phyloP scores from a whole-genome alignment of 2,888 invertebrate species.

The Diarsia brunnea region DNA sequence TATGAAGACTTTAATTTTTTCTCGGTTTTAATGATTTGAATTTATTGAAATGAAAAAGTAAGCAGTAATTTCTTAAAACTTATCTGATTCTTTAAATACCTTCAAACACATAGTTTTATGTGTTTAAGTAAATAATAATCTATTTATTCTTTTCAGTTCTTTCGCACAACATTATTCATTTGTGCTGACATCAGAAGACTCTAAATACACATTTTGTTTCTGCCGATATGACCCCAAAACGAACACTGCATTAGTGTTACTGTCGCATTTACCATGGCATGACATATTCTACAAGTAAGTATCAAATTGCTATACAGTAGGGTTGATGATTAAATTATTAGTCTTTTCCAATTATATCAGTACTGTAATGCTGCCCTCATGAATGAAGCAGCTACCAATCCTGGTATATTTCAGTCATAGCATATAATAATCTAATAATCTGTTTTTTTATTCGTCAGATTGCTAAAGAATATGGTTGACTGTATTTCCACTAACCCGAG shows the following conservation, averaged over 20 bases:
- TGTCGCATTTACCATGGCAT: constrained; percentile 98
- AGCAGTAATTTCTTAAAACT: neutral
- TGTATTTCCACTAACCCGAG: neutral
- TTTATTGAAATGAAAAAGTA: neutral
- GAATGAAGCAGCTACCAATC: constrained; percentile 7
- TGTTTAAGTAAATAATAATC: neutral
- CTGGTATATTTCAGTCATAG: neutral
- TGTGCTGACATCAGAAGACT: constrained; percentile 98
- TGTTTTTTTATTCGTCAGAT: neutral
- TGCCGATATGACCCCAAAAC: constrained; percentile 98
- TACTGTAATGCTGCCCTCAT: neutral
- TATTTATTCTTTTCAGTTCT: constrained; percentile 90
- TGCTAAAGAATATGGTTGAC: neutral
- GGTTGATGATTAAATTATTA: neutral
- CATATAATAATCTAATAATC: neutral
- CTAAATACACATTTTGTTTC: constrained; percentile 99
- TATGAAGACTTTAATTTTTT: no score
- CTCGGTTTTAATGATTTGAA: neutral
- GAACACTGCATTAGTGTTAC: constrained; percentile 95
- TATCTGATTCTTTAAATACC: neutral
- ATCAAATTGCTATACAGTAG: constrained; percentile 19
- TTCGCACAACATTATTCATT: constrained; percentile 99
- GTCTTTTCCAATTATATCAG: constrained; percentile 6
- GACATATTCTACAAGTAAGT: constrained; percentile 98
- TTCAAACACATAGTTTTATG: neutral